Base-by-base conservation (phyloP, 92 coral and sea anemone species). In the Porites lobata region DNA sequence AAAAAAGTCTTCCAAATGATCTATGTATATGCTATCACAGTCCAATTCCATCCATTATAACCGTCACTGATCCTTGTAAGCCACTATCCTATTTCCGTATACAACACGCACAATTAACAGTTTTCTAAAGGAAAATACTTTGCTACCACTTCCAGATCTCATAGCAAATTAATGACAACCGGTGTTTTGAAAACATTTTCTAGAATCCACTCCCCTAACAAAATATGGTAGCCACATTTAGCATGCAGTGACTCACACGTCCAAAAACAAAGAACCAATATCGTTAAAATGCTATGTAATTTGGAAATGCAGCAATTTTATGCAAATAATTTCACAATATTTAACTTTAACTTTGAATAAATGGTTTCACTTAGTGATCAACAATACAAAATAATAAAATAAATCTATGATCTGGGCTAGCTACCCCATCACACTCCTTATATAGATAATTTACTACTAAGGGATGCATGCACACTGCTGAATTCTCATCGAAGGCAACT, bases 361-460 rank as follows among this genome's bases (percentile, higher is more conserved):
- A 63, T 59, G 8, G 61, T 75, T 82, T 84, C 74, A 62, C 79
- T 62, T 74, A 51, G 53, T 56, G 81, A 84, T 84, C 87, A 74
- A 72, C 18, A 61, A 83, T 84, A 84, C 72, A 84, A 84, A 84
- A 84, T 84, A 84, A 84, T 24, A 83, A 83, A 83, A 83, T 83
- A 83, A 82, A 58, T 83, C 79, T 83, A 83, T 72, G 21, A 32
- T 43, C 43, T 4, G 69, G 59, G 77, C 63, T 65, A 50, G n/a
- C 73, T 65, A 65, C 6, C 82, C 69, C 38, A 21, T 58, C 15
- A 78, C 66, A 61, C 50, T 24, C 54, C 64, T 47, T 21, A 56
- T 4, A 38, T 17, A 11, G 24, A 22, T n/a, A 14, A 67, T 67
- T 65, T 64, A 19, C 58, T 15, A 21, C n/a, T 17, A 80, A 65